These are phyloP conservation scores for Lepidotrigona ventralis DNA, from an alignment of 1,140 invertebrate genomes.

Conservation along the genomic window DNA sequence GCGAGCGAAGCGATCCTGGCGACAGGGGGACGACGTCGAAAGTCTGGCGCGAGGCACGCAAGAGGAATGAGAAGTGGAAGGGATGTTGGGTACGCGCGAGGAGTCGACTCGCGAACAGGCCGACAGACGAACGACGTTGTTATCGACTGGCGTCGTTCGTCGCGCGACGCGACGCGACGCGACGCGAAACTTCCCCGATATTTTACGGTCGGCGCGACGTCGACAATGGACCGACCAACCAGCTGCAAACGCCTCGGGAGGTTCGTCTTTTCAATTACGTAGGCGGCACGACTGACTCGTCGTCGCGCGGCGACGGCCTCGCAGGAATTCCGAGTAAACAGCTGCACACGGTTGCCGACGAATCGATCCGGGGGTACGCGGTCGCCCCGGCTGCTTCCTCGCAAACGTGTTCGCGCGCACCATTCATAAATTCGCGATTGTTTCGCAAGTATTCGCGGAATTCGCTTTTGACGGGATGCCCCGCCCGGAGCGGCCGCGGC, in stretches of 20 bases:
- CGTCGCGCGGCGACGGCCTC: not conserved
- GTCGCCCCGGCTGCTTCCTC: not conserved
- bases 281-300: not conserved
- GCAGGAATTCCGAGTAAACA: constrained; percentile 33
- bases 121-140: constrained; percentile 31
- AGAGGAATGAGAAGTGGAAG: not conserved
- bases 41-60: not conserved
- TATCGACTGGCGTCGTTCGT: constrained; percentile 25
- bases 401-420: not conserved
- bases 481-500: not conserved
- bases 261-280: constrained; percentile 25
- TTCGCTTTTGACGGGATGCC: not conserved
- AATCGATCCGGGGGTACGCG: constrained; percentile 12
- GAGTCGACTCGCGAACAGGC: constrained; percentile 8
- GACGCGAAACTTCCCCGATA: constrained; percentile 51
- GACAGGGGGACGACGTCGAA: not conserved
- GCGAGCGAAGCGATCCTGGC: not conserved
- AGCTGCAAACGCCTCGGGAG: constrained; percentile 1
- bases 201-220: constrained; percentile 36
- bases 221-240: constrained; percentile 24
- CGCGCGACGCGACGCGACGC: constrained; percentile 10
- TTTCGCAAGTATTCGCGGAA: constrained; percentile 36
- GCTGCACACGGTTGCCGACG: not conserved
- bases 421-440: constrained; percentile 34
- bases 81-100: constrained; percentile 39